Conservation (phyloP, 1,140 invertebrate genomes). For the Scaptomyza graminum region DNA sequence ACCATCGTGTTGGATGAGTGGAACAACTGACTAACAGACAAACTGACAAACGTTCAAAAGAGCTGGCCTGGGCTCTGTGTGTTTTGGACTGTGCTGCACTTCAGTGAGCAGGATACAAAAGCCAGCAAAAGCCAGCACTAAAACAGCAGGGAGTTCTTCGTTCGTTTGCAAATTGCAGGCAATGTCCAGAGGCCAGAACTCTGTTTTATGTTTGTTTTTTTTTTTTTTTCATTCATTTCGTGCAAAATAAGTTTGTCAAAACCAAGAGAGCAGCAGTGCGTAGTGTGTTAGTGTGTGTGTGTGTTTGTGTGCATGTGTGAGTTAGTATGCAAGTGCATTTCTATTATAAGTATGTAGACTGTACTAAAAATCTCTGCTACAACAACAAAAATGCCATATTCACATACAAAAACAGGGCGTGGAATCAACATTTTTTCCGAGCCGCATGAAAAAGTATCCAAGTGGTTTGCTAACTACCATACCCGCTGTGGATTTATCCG, state of each 20-base stretch:
- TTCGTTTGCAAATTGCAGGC: conserved; percentile 65
- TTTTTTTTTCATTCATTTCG: conserved; percentile 2
- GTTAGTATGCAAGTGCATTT: conserved; percentile 49
- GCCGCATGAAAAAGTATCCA: conserved; percentile 84
- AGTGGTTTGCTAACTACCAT: conserved; percentile 84
- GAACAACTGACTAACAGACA: conserved; percentile 8
- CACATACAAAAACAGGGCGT: conserved; percentile 75
- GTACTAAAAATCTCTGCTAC: conserved; percentile 53
- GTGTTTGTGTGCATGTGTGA: conserved; percentile 16
- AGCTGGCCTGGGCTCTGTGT: conserved; percentile 14
- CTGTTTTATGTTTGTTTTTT: conserved; percentile 35
- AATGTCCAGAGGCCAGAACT: conserved; percentile 52
- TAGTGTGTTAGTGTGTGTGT: conserved; percentile 5
- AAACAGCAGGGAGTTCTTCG: conserved; percentile 40
- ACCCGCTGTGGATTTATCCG: conserved; percentile 83
- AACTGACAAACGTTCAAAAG: conserved; percentile 39
- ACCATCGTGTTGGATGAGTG: background rate
- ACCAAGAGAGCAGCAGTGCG: conserved; percentile 34
- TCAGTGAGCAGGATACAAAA: conserved; percentile 55
- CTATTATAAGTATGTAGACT: conserved; percentile 53
- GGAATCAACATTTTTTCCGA: conserved; percentile 83
- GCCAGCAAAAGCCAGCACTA: conserved; percentile 28
- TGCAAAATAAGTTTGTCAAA: conserved; percentile 68
- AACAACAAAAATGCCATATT: conserved; percentile 63
- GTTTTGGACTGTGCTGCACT: conserved; percentile 40